These are phyloP conservation scores for Apostichopus leukothele DNA, from an alignment of 53 echinoderm and acorn worm species.

Conservation along the genomic window DNA sequence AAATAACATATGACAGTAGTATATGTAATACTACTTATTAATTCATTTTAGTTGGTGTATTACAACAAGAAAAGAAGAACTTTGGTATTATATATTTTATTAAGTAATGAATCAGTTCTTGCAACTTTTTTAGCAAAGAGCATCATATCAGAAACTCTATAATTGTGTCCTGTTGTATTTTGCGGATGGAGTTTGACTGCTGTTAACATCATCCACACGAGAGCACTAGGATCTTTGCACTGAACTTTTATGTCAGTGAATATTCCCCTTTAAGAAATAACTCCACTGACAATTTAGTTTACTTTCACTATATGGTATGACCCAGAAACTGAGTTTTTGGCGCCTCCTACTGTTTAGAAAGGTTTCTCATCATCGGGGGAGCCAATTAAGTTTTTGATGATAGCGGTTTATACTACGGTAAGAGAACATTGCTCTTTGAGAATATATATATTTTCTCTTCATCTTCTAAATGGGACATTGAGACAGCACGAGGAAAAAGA, in stretches of 20 bases:
- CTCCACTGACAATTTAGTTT: not conserved
- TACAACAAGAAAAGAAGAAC: no score
- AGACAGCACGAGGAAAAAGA: not conserved
- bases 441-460: not conserved
- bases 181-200: no score
- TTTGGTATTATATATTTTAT: no score
- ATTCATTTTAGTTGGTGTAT: no score
- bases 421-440: not conserved
- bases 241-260: not conserved
- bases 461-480: not conserved
- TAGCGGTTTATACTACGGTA: not conserved
- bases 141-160: no score
- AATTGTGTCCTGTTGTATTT: no score
- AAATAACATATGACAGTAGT: no score
- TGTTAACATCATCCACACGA: no score
- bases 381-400: constrained; percentile 21
- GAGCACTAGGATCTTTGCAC: no score
- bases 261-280: not conserved
- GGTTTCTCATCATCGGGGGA: constrained; percentile 8
- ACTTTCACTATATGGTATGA: not conserved
- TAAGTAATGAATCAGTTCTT: no score
- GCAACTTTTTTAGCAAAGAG: no score
- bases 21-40: no score
- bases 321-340: constrained; percentile 21
- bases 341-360: constrained; percentile 12